Percentiles rank a stretch among this genome's conserved stretches.
Conservation (phyloP, 2,888 invertebrate genomes). For the Coenonympha arcania region DNA sequence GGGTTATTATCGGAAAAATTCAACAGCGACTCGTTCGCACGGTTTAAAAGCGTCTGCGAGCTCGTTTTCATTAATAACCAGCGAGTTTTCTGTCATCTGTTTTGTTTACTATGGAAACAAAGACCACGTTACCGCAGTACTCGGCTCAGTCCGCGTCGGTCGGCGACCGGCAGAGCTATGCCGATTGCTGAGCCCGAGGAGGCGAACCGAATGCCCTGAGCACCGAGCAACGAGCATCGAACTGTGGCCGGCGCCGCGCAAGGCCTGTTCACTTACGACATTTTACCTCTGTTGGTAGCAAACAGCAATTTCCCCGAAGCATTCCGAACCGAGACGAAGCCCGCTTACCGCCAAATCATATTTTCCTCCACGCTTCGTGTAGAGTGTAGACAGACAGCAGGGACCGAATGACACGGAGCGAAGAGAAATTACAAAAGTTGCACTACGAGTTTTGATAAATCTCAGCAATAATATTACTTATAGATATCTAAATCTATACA, state of each 20-base stretch:
- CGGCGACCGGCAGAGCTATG: constrained; percentile 35
- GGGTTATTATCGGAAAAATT: constrained; percentile 4
- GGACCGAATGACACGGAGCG: constrained; percentile 19
- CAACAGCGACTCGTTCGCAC: not conserved
- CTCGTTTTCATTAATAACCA: constrained; percentile 49
- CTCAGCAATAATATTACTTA: constrained; percentile 16
- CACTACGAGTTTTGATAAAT: constrained; percentile 24
- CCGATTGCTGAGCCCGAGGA: constrained; percentile 15
- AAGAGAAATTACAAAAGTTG: constrained; percentile 26
- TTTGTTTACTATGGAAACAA: constrained; percentile 55
- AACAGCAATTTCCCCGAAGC: constrained; percentile 34
- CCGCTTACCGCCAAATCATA: constrained; percentile 45
- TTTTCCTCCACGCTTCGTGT: constrained; percentile 40
- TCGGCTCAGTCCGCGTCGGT: constrained; percentile 27
- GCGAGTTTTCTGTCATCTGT: constrained; percentile 46
- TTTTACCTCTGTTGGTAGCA: constrained; percentile 23
- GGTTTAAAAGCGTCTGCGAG: constrained; percentile 22
- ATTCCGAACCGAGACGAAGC: constrained; percentile 45
- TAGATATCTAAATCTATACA: constrained; percentile 17
- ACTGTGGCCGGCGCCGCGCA: constrained; percentile 40
- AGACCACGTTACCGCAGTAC: constrained; percentile 21
- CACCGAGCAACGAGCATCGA: constrained; percentile 17
- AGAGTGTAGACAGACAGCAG: constrained; percentile 4
- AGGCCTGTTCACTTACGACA: constrained; percentile 34
- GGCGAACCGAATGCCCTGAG: constrained; percentile 14